Evolutionary conservation across 1,140 invertebrate species (phyloP).

Genomic region (Idris sp.): DNA sequence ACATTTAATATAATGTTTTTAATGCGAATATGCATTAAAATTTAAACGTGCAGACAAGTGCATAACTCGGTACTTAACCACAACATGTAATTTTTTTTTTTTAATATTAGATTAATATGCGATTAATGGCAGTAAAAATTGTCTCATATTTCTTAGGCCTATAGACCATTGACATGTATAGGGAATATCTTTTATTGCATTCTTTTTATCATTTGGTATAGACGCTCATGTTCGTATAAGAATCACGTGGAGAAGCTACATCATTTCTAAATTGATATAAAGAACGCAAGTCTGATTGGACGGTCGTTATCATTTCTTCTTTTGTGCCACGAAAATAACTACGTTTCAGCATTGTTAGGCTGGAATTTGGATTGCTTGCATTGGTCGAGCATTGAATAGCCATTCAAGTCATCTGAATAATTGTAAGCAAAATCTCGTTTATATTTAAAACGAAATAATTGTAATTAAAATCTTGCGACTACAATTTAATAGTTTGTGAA

Average conservation of each 20-base stretch:
- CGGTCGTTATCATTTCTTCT: slow-evolving; percentile 34
- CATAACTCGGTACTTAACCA: too few relatives aligned
- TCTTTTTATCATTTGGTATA: neutral
- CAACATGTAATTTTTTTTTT: too few relatives aligned
- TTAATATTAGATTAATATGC: too few relatives aligned
- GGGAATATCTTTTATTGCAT: slow-evolving; percentile 10
- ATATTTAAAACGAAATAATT: slow-evolving; percentile 24
- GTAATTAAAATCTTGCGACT: too few relatives aligned
- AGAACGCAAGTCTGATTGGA: slow-evolving; percentile 39
- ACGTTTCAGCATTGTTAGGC: slow-evolving; percentile 27
- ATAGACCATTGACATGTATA: slow-evolving; percentile 1
- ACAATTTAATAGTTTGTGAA: too few relatives aligned
- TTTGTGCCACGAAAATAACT: slow-evolving; percentile 40
- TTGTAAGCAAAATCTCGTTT: slow-evolving; percentile 30
- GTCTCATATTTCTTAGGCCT: neutral
- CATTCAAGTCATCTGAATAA: slow-evolving; percentile 37
- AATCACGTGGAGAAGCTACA: slow-evolving; percentile 34
- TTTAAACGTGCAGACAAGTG: too few relatives aligned
- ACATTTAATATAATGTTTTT: too few relatives aligned
- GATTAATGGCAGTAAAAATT: too few relatives aligned
- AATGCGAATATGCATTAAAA: too few relatives aligned
- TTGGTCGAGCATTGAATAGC: slow-evolving; percentile 19
- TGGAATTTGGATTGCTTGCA: slow-evolving; percentile 26
- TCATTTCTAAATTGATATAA: slow-evolving; percentile 53
- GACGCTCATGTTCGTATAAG: slow-evolving; percentile 13